Percentiles rank a stretch among this genome's conserved stretches.
phyloP scores from a whole-genome alignment of 2,888 invertebrate species.

The Colletes collaris region DNA sequence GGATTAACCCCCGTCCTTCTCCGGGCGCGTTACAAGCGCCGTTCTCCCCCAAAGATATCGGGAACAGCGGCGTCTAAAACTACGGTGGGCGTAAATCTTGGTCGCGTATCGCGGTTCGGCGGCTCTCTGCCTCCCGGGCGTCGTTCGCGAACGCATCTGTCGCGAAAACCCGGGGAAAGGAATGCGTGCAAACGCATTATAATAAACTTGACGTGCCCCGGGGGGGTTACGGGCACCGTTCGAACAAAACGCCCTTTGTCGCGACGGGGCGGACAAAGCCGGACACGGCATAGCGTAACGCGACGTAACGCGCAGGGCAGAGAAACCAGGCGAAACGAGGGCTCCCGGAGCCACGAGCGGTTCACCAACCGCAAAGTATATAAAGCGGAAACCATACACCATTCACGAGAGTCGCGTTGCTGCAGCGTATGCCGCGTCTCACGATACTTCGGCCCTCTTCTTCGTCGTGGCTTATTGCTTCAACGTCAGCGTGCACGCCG shows the following conservation, averaged over 20 bases:
- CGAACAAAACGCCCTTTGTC: conserved; percentile 77
- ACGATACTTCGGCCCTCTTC: conserved; percentile 29
- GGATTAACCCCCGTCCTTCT: neutral
- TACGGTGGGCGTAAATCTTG: conserved; percentile 18
- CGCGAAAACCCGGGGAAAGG: conserved; percentile 45
- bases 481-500: neutral
- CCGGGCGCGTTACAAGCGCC: neutral
- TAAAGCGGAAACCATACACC: conserved; percentile 76
- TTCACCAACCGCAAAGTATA: conserved; percentile 75
- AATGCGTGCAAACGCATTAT: conserved; percentile 62
- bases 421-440: conserved; percentile 32
- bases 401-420: conserved; percentile 58
- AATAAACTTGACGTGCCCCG: conserved; percentile 65
- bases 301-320: conserved; percentile 36
- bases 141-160: conserved; percentile 60
- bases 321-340: conserved; percentile 24
- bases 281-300: conserved; percentile 51
- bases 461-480: conserved; percentile 17
- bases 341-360: conserved; percentile 57
- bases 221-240: conserved; percentile 53
- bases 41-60: neutral
- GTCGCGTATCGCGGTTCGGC: conserved; percentile 1
- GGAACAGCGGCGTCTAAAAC: neutral
- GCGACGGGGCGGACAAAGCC: conserved; percentile 68
- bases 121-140: conserved; percentile 36